Percentiles rank a stretch among this genome's conserved stretches.
Evolutionary conservation across 2,888 invertebrate species (phyloP).

Genomic region (Ormyrus labotus): DNA sequence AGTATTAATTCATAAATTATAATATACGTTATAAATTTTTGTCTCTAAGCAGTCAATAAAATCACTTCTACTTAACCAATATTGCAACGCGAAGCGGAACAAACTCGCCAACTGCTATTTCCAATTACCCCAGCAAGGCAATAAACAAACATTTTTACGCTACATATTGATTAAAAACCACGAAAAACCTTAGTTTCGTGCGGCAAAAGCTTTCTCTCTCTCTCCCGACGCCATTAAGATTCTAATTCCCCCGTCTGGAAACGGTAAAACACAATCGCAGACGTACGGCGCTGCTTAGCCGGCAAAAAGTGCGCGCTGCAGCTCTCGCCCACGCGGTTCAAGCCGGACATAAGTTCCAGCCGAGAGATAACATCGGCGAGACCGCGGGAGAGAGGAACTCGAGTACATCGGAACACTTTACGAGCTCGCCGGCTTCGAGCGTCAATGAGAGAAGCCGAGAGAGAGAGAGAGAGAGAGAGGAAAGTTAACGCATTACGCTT

Average conservation of each 20-base stretch:
- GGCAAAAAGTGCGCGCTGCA: not conserved
- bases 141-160: no score
- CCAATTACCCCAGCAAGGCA: no score
- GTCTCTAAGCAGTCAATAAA: no score
- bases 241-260: not conserved
- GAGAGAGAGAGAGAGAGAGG: not conserved
- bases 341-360: constrained; percentile 12
- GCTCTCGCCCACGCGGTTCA: constrained; percentile 10
- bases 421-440: not conserved
- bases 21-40: no score
- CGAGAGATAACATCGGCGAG: constrained; percentile 3
- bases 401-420: not conserved
- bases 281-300: not conserved
- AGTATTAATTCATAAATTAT: no score
- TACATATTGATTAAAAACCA: no score
- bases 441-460: not conserved
- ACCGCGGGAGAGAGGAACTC: not conserved
- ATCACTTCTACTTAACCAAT: no score
- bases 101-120: no score
- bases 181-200: no score
- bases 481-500: constrained; percentile 2
- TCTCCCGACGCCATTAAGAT: not conserved
- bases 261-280: constrained; percentile 18
- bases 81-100: no score
- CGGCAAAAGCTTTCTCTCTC: constrained; percentile 10